A percentile compares a stretch with the other conserved stretches of the same genome.
These are phyloP conservation scores for Pangasius djambal DNA, from an alignment of 2,797 vertebrate species.

Conservation along the genomic window DNA sequence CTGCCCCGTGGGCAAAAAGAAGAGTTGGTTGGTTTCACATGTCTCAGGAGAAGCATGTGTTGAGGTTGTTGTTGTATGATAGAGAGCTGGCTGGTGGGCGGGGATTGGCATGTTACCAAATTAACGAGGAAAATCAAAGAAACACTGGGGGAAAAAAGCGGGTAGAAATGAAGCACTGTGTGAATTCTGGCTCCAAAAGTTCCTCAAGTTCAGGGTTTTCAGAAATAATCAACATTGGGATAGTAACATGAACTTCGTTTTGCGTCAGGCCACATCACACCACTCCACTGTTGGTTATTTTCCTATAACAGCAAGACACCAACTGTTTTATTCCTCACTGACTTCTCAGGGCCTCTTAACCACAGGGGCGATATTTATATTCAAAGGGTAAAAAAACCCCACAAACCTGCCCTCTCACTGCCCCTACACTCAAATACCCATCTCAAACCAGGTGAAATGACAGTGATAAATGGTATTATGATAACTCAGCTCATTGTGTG, in stretches of 20 bases:
- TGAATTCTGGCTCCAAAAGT: no score
- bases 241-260: neutral
- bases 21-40: neutral
- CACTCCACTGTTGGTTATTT: neutral
- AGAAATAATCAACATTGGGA: neutral
- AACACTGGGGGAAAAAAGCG: no score
- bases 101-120: no score
- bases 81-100: no score
- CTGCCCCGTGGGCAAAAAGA: neutral
- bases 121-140: no score
- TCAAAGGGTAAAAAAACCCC: neutral
- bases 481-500: neutral
- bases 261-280: neutral
- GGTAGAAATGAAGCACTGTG: no score
- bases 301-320: neutral
- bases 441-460: slow-evolving; percentile 17
- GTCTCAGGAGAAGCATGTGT: neutral
- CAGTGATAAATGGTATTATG: slow-evolving; percentile 1
- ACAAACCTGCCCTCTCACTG: neutral
- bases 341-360: no score
- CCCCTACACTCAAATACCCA: neutral
- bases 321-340: neutral
- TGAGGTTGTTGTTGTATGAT: neutral
- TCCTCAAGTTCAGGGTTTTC: neutral
- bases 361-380: neutral